Evolutionary conservation across 2,888 invertebrate genomes (phyloP).

Genomic region (Clistopyga incitator): DNA sequence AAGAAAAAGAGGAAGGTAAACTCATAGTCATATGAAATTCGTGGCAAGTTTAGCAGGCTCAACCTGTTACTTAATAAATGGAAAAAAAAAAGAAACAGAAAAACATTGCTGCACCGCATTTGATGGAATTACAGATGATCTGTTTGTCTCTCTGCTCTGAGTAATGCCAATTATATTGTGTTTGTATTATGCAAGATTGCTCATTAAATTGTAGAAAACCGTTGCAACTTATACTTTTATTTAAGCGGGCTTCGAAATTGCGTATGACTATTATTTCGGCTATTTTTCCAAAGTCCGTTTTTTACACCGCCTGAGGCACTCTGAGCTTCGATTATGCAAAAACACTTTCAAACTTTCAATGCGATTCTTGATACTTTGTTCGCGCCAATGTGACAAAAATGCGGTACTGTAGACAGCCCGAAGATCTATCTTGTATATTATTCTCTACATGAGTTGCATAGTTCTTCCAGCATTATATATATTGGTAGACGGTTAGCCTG

Average conservation of each 20-base stretch:
- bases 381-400: conserved; percentile 21
- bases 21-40: conserved; percentile 57
- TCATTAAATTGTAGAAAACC: conserved; percentile 25
- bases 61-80: conserved; percentile 22
- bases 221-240: conserved; percentile 6
- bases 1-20: conserved; percentile 83
- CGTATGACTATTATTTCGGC: neutral
- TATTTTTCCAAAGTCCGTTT: conserved; percentile 11
- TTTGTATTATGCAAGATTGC: conserved; percentile 41
- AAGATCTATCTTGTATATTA: conserved; percentile 25
- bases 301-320: conserved; percentile 28
- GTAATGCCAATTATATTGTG: conserved; percentile 38
- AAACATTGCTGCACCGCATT: conserved; percentile 58
- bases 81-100: neutral
- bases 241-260: conserved; percentile 16
- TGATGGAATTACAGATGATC: conserved; percentile 35
- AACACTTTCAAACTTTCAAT: conserved; percentile 34
- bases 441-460: conserved; percentile 32
- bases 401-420: conserved; percentile 51
- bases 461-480: conserved; percentile 47
- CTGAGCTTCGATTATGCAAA: conserved; percentile 62
- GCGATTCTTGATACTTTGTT: neutral
- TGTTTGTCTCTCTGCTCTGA: conserved; percentile 28
- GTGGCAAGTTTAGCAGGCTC: conserved; percentile 39
- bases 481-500: conserved; percentile 41